Percentiles rank a stretch among this genome's conserved stretches.
Conservation (phyloP, 2,113 vertebrate genomes). For the Anhinga anhinga region DNA sequence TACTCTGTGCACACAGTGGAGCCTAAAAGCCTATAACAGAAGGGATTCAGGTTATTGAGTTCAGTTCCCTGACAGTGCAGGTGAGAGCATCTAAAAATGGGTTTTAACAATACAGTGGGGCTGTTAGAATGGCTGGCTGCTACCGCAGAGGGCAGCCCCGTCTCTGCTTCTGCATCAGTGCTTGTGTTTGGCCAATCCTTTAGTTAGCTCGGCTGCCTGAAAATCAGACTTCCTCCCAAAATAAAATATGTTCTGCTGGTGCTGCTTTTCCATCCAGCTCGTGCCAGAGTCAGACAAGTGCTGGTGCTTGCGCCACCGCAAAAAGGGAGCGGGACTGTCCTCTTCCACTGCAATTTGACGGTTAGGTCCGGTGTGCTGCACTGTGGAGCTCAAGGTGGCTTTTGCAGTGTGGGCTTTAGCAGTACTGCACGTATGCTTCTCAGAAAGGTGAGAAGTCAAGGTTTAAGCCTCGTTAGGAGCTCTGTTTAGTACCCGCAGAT, state of each 20-base stretch:
- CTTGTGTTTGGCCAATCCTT: neutral
- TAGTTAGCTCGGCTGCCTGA: neutral
- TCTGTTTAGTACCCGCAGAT: slow-evolving; percentile 10
- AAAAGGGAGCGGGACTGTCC: neutral
- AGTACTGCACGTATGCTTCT: neutral
- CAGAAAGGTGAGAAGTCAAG: neutral
- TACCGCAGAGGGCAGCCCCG: neutral
- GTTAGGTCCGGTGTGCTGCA: accelerated
- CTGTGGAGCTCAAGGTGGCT: neutral
- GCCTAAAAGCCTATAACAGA: neutral
- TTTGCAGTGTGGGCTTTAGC: neutral
- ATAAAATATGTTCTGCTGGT: neutral
- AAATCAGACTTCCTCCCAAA: neutral
- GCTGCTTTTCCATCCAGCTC: neutral
- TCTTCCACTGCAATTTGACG: neutral
- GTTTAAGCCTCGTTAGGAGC: neutral
- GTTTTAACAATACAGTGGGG: neutral
- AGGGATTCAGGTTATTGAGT: slow-evolving; percentile 11
- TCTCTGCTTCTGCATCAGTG: neutral
- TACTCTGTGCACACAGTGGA: neutral
- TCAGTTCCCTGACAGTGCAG: neutral
- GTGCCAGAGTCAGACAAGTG: neutral
- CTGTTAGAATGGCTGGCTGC: neutral
- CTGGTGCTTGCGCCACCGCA: neutral
- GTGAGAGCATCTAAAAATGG: slow-evolving; percentile 17